phyloP scores from a whole-genome alignment of 1,140 invertebrate genomes.

The Papilio helenus region DNA sequence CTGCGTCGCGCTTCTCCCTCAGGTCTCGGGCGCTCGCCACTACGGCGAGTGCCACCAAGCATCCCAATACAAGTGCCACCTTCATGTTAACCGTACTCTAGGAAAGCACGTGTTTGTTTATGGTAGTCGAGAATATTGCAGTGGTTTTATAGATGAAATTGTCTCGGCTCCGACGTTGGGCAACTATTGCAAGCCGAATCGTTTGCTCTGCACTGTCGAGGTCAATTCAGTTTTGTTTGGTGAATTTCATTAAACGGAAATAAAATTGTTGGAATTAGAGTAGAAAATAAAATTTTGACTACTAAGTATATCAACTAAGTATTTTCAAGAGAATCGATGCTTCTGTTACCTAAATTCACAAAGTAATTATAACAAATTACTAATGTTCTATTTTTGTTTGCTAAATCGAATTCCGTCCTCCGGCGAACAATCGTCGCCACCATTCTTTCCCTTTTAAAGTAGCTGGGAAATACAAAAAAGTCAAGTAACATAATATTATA shows the following conservation, averaged over 20 bases:
- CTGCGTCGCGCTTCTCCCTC: slow-evolving; percentile 60
- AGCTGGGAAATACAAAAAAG: background rate
- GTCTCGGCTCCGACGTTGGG: slow-evolving; percentile 61
- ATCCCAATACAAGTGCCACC: slow-evolving; percentile 55
- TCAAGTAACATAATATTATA: background rate
- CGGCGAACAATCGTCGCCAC: background rate
- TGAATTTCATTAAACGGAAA: slow-evolving; percentile 40
- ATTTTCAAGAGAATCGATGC: too few relatives aligned
- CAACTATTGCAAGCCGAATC: slow-evolving; percentile 58
- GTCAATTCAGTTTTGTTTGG: slow-evolving; percentile 48
- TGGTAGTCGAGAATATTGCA: slow-evolving; percentile 54
- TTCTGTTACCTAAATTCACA: background rate
- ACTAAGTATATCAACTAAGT: too few relatives aligned
- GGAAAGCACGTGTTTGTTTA: slow-evolving; percentile 53
- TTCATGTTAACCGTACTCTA: slow-evolving; percentile 61
- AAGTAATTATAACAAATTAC: background rate
- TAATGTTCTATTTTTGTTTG: too few relatives aligned
- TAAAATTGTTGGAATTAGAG: slow-evolving; percentile 2
- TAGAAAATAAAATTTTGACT: background rate
- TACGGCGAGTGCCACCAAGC: slow-evolving; percentile 56
- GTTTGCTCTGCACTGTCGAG: slow-evolving; percentile 62
- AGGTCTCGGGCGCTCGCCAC: slow-evolving; percentile 56
- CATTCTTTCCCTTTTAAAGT: background rate
- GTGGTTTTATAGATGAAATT: slow-evolving; percentile 75
- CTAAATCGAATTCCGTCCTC: too few relatives aligned